Percentiles rank a stretch among this genome's conserved stretches.
Evolutionary conservation across 2,888 invertebrate genomes (phyloP).

Genomic region (Tinea semifulvella): DNA sequence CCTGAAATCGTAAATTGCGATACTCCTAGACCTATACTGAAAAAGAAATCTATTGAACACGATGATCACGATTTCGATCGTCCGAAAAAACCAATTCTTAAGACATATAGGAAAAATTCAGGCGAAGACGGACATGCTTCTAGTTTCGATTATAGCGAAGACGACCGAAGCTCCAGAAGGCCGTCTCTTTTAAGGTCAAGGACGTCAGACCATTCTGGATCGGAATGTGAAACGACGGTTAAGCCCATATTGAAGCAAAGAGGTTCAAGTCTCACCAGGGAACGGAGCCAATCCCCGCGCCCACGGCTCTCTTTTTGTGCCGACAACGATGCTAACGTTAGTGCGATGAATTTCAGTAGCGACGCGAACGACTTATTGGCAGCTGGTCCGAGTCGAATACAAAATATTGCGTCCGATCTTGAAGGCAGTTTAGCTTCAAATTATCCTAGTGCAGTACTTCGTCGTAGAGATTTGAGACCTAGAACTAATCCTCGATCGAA

Average conservation of each 20-base stretch:
- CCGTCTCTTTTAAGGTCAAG: conserved; percentile 65
- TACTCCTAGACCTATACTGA: conserved; percentile 80
- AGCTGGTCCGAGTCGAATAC: conserved; percentile 55
- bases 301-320: conserved; percentile 72
- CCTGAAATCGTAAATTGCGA: conserved; percentile 51
- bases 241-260: conserved; percentile 74
- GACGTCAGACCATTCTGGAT: conserved; percentile 61
- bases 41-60: conserved; percentile 85
- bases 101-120: conserved; percentile 73
- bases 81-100: conserved; percentile 80
- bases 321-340: conserved; percentile 52
- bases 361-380: conserved; percentile 55
- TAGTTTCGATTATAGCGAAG: conserved; percentile 64
- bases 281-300: conserved; percentile 69
- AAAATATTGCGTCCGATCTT: conserved; percentile 43
- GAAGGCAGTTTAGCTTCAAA: conserved; percentile 31
- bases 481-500: conserved; percentile 53
- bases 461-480: conserved; percentile 52
- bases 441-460: conserved; percentile 55
- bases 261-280: conserved; percentile 66
- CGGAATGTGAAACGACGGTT: conserved; percentile 65
- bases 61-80: conserved; percentile 78
- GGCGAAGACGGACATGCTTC: conserved; percentile 68
- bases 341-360: conserved; percentile 54
- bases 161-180: conserved; percentile 63